Percentiles rank a stretch among this genome's conserved stretches.
phyloP scores from a whole-genome alignment of 2,797 vertebrate species.

The Cottoperca gobio region DNA sequence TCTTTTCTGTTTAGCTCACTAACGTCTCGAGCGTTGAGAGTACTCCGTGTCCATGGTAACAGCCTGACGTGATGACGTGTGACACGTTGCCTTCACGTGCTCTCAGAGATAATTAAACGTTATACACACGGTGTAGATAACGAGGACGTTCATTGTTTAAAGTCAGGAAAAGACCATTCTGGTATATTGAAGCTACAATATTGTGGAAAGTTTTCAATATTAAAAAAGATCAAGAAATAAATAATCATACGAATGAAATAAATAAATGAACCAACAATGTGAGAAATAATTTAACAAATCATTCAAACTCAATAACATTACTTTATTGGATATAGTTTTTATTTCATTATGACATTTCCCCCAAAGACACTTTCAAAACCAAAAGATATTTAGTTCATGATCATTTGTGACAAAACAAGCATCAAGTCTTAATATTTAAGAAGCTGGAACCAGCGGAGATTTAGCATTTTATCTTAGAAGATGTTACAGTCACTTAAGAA shows the following conservation, averaged over 20 bases:
- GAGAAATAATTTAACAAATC: background rate
- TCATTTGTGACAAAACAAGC: background rate
- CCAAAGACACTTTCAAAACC: background rate
- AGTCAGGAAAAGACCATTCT: no score
- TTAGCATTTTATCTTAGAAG: background rate
- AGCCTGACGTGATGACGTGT: background rate
- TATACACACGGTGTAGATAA: background rate
- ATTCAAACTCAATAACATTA: background rate
- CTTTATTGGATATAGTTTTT: background rate
- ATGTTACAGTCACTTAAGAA: background rate
- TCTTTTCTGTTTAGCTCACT: background rate
- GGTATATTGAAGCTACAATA: no score
- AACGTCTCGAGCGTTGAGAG: background rate
- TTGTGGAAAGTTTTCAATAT: background rate
- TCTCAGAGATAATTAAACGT: background rate
- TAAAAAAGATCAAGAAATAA: background rate
- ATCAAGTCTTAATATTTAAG: background rate
- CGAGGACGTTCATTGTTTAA: no score
- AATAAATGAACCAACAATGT: background rate
- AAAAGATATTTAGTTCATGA: background rate
- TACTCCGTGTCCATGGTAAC: constrained; percentile 32
- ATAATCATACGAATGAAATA: background rate
- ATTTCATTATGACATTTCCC: background rate
- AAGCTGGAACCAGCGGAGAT: background rate
- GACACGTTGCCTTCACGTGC: background rate